Evolutionary conservation across 2,888 invertebrate species (phyloP), one percentile per base, ranked within the genome.

Genomic region (Caenorhabditis sulstoni): DNA sequence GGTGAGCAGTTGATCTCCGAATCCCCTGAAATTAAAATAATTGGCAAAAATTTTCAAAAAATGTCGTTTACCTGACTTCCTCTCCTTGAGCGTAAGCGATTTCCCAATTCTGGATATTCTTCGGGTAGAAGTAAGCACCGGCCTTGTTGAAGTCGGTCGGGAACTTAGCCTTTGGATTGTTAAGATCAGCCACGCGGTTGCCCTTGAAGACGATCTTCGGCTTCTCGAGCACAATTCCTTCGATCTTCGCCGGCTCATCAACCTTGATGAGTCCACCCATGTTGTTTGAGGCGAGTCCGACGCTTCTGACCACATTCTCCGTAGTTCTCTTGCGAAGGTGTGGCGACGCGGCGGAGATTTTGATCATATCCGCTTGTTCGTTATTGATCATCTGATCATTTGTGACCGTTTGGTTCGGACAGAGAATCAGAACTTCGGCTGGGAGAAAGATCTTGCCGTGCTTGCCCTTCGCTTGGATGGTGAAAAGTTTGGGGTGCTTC

Each of bases 311-410:
- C n/a, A 73, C 44, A 2, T 16, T 41, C 14, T 73, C 64, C 7
- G 73, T 73, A 0, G 45, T 65, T 0, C 23, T 9, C 41, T 73
- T 73, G 35, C 73, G 37, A 14, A 52, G 3, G 8, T 73, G 64
- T 22, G 74, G 74, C 16, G 29, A 59, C 5, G 66, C 74, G 12
- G 74, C 74, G 0, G 74, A 65, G 39, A 66, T 59, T 66, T 61
- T 74, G 44, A 74, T 74, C 74, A 66, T 66, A n/a, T 74, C 74
- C 4, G 65, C 74, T 16, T 74, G 74, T 39, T 74, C 74, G 14
- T 74, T 74, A 29, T 66, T 66, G 53, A 74, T 74, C 65, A 74
- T 66, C n/a, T 74, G 74, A 18, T 74, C 74, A 16, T 65, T 74
- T 2, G 59, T 65, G 12, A 66, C 74, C 9, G 61, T 58, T 18